Percentiles rank a stretch among this genome's conserved stretches.
These are phyloP conservation scores for Harpagifer antarcticus DNA, from an alignment of 2,797 vertebrate genomes.

Conservation along the genomic window DNA sequence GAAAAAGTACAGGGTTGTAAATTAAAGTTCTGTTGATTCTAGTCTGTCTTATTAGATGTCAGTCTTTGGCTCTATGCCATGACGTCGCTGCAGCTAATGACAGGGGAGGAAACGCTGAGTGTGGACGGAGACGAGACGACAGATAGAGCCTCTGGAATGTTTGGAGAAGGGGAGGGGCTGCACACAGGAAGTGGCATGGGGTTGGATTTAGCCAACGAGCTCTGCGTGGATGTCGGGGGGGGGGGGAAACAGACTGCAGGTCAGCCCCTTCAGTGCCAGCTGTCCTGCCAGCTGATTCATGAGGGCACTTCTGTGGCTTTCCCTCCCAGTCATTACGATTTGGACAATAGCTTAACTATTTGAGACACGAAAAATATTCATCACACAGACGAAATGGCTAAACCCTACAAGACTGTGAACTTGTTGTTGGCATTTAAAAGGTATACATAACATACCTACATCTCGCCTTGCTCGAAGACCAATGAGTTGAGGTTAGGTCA, in stretches of 20 bases:
- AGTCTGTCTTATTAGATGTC: conserved; percentile 20
- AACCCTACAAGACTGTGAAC: not conserved
- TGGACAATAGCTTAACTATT: not conserved
- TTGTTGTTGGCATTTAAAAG: not conserved
- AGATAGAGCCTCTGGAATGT: conserved; percentile 68
- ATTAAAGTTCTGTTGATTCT: conserved; percentile 11
- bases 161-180: conserved; percentile 59
- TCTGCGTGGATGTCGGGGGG: conserved; percentile 34
- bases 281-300: conserved; percentile 58
- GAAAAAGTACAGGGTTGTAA: not conserved
- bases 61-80: conserved; percentile 41
- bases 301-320: conserved; percentile 42
- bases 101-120: conserved; percentile 53
- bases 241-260: conserved; percentile 25
- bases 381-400: not conserved
- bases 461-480: not conserved
- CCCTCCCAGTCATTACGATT: conserved; percentile 18
- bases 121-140: conserved; percentile 39
- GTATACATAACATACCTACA: too few species aligned
- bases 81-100: conserved; percentile 45
- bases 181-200: conserved; percentile 69
- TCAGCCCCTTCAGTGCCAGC: conserved; percentile 48
- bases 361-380: not conserved
- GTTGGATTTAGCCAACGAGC: conserved; percentile 46
- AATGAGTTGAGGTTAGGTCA: conserved; percentile 7